A percentile compares a stretch with the other conserved stretches of the same genome.
Conservation (phyloP, 2,888 invertebrate genomes). For the Lithophane semibrunnea region DNA sequence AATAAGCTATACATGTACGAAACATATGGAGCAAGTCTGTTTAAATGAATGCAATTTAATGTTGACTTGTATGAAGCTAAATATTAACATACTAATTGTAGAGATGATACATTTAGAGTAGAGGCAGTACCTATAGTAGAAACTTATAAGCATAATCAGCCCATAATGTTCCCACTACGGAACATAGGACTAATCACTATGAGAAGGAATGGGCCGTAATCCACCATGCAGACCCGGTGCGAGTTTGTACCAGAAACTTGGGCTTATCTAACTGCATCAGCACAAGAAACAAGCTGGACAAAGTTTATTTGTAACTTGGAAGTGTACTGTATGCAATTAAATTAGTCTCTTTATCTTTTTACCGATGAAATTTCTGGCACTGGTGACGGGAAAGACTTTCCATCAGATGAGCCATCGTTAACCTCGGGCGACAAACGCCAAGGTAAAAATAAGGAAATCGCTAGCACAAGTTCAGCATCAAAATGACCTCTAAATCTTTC, state of each 20-base stretch:
- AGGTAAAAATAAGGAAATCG: not conserved
- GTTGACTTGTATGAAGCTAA: not conserved
- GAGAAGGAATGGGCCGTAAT: not conserved
- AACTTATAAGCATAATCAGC: not conserved
- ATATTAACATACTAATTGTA: not conserved
- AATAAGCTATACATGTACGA: not conserved
- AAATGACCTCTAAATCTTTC: conserved; percentile 37
- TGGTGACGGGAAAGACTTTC: not conserved
- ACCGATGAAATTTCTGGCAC: not conserved
- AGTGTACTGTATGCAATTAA: not conserved
- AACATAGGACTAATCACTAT: not conserved
- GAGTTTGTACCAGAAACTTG: not conserved
- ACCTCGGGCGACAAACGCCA: not conserved
- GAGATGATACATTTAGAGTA: not conserved
- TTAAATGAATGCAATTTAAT: not conserved
- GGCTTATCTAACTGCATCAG: not conserved
- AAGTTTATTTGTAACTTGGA: not conserved
- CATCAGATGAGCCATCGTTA: not conserved
- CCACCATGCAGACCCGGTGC: not conserved
- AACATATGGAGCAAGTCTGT: not conserved
- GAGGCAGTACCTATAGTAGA: not conserved
- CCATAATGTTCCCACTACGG: not conserved
- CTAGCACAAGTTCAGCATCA: not conserved
- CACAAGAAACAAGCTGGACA: not conserved
- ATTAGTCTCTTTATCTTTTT: not conserved